Base-by-base conservation (phyloP, 2,113 vertebrate species). In the Alaudala cheleensis region DNA sequence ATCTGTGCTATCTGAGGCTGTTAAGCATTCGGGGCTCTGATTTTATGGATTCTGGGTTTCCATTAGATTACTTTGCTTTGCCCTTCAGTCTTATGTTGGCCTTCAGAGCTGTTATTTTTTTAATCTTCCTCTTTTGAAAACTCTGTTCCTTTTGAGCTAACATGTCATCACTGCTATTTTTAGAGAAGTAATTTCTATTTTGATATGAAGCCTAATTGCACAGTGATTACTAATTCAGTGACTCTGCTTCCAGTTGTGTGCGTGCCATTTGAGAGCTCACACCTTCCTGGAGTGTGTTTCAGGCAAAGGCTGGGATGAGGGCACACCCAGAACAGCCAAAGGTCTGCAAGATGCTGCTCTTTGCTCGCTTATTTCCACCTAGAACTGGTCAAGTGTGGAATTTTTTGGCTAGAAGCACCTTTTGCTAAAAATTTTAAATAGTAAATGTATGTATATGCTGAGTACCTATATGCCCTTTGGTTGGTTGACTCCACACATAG, bases 171-270 rank as follows among this genome's bases (percentile, higher is more conserved):
- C 26, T 19, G 34, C 67, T 95, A 71, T 86, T 95, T 95, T 94
- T 93, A 88, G 94, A 56, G 10, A 56, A 95, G 79, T 60, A 54
- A 86, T 92, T 90, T 96, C 92, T 96, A 61, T 95, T 97, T 95
- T 86, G 88, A 86, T 84, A 53, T 23, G 51, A 49, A 90, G 25
- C 29, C 40, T 96, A 93, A 93, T 93, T 95, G 51, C 82, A 19
- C 51, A 61, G 76, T 72, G 94, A 84, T 93, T 92, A 25, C 51
- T 96, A 92, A 86, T 86, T 91, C 85, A 60, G 67, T 53, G 56
- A 60, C 53, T 96, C 47, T 20, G 17, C 47, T 88, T 83, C 50
- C 60, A 88, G 80, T 87, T 81, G 56, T 6, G 1, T 16, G n/a
- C 0, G 0, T 71, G 31, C 49, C 4, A 1, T 86, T 31, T 49